phyloP scores from a whole-genome alignment of 2,888 invertebrate species.

The Kuschelorhynchus macadamiae region DNA sequence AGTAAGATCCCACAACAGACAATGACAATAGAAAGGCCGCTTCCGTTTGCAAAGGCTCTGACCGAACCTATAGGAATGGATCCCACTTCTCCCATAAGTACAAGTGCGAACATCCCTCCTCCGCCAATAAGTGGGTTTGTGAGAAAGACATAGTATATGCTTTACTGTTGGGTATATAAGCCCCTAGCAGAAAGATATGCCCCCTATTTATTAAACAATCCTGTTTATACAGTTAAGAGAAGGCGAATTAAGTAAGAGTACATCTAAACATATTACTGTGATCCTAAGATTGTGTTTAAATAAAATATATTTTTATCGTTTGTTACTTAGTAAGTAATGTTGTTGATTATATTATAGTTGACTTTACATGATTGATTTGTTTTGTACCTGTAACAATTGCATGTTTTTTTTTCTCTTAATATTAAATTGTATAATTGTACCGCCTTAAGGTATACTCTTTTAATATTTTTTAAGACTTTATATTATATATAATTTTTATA shows the following conservation, averaged over 20 bases:
- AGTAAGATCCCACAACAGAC: conserved; percentile 81
- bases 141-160: conserved; percentile 67
- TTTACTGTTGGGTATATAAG: conserved; percentile 60
- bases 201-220: conserved; percentile 52
- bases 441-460: too few species aligned
- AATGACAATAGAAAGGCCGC: conserved; percentile 76
- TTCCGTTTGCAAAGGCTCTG: conserved; percentile 56
- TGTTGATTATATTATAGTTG: too few species aligned
- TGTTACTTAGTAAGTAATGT: too few species aligned
- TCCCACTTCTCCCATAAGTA: conserved; percentile 70
- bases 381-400: too few species aligned
- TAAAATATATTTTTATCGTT: too few species aligned
- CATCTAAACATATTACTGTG: conserved; percentile 18
- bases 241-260: conserved; percentile 13
- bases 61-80: conserved; percentile 65
- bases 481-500: too few species aligned
- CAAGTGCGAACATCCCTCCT: conserved; percentile 68
- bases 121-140: conserved; percentile 74
- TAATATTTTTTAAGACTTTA: too few species aligned
- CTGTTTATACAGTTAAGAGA: conserved; percentile 12
- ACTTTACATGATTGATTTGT: too few species aligned
- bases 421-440: too few species aligned
- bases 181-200: conserved; percentile 60
- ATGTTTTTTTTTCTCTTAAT: too few species aligned
- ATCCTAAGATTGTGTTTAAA: conserved; percentile 20